Evolutionary conservation across 2,888 invertebrate species (phyloP).

Genomic region (Gryllus longicercus): DNA sequence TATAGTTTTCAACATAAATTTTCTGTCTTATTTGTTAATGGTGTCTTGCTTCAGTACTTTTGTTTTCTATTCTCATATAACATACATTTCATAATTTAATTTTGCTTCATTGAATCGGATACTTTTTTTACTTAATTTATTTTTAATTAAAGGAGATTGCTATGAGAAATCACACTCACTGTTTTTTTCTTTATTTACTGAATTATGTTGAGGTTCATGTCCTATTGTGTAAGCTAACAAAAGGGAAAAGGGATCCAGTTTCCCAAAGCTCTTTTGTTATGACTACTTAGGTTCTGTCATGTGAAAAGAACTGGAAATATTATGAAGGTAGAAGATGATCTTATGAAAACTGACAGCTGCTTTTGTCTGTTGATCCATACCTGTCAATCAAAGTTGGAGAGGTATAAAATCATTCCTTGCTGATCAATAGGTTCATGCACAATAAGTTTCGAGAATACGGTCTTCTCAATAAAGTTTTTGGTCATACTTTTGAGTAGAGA

Average conservation of each 20-base stretch:
- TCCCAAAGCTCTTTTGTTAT: constrained; percentile 23
- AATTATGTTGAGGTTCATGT: no score
- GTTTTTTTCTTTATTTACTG: no score
- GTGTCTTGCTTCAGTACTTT: no score
- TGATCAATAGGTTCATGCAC: no score
- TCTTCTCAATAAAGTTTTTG: background rate
- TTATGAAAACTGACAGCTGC: constrained; percentile 20
- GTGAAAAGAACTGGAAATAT: constrained; percentile 5
- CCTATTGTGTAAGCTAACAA: constrained; percentile 20
- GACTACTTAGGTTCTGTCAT: background rate
- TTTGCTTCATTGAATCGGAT: background rate
- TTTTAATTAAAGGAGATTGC: no score
- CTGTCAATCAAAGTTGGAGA: constrained; percentile 31
- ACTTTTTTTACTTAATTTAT: background rate
- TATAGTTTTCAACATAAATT: no score
- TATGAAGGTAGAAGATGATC: constrained; percentile 5
- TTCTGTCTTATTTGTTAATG: no score
- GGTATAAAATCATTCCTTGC: background rate
- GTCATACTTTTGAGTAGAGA: background rate
- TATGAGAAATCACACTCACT: no score
- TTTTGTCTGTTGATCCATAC: constrained; percentile 25
- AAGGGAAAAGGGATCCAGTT: constrained; percentile 19
- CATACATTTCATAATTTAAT: background rate
- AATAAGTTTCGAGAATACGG: no score
- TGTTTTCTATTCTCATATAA: no score